Base-by-base conservation (phyloP, 1,140 invertebrate species). In the Planococcus citri region DNA sequence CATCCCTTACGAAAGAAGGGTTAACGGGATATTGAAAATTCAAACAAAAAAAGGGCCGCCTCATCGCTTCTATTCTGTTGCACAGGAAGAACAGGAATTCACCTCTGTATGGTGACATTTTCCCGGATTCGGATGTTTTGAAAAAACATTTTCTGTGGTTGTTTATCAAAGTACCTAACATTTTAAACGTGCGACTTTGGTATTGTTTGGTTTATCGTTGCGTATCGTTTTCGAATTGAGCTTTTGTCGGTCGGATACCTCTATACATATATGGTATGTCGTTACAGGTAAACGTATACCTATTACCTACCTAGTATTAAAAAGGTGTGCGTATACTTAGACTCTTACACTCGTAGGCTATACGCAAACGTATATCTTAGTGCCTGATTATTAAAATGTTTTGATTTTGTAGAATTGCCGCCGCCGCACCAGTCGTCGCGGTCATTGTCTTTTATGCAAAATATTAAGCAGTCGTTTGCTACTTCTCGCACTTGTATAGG, bases 11-110 rank as follows among this genome's bases (percentile, higher is more conserved):
- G 1, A 25, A 24, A 20, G 20, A 64, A 20, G 60, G 60, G 20
- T 64, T 24, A 25, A 64, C 60, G 60, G 60, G 60, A 64, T 64
- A 64, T 64, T 64, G 60, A 64, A 64, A 64, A 64, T 64, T 64
- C 60, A 64, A 64, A 64, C 60, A 64, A 64, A 64, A 25, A 64
- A 64, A 64, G 41, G 41, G 41, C 41, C n/a, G 41, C 41, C 41
- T 51, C 41, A 51, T 51, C 41, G 41, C n/a, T 51, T 51, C 12
- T 51, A 20, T 51, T 51, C 41, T 51, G 41, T 51, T 51, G 41
- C 41, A 27, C 60, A 64, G 60, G 60, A 64, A 64, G 60, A 64
- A 64, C 60, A 64, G 6, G 60, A 64, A 27, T 64, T 64, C 60
- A 64, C 60, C 60, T 64, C 60, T 64, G 20, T 64, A 24, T 12